These are phyloP conservation scores for Polyodon spathula DNA, from an alignment of 2,113 vertebrate genomes.

Conservation along the genomic window DNA sequence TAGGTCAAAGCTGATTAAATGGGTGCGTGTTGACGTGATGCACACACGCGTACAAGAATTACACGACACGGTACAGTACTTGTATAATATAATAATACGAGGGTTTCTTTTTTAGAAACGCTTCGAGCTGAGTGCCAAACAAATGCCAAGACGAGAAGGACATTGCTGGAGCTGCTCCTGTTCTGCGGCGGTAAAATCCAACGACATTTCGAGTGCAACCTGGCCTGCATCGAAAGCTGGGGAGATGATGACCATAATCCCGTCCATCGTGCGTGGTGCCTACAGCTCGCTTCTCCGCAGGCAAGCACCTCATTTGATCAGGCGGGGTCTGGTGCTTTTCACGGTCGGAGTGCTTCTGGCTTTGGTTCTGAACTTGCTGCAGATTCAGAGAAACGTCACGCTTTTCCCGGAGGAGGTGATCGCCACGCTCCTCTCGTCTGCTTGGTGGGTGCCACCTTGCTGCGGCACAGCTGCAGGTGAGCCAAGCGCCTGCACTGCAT, in stretches of 20 bases:
- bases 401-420: constrained; percentile 89
- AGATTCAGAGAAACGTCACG: constrained; percentile 84
- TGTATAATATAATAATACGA: too few species aligned
- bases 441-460: constrained; percentile 95
- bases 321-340: constrained; percentile 85
- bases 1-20: too few species aligned
- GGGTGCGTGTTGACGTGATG: too few species aligned
- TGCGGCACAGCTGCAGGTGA: constrained; percentile 92
- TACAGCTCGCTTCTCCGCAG: constrained; percentile 51
- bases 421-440: constrained; percentile 81
- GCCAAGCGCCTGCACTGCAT: constrained; percentile 24
- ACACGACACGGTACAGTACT: too few species aligned
- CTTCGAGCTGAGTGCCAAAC: constrained; percentile 36
- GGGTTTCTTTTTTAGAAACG: too few species aligned
- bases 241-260: constrained; percentile 65
- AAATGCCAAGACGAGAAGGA: constrained; percentile 72
- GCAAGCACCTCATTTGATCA: constrained; percentile 68
- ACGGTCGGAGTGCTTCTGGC: constrained; percentile 82
- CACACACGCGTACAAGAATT: too few species aligned
- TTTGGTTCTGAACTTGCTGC: constrained; percentile 89
- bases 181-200: constrained; percentile 42
- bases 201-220: constrained; percentile 38
- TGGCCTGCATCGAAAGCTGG: constrained; percentile 57
- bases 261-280: constrained; percentile 48
- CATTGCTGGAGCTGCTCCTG: constrained; percentile 76